A percentile compares a stretch with the other conserved stretches of the same genome.
These are phyloP conservation scores for Drosophila equinoxialis DNA, from an alignment of 1,140 invertebrate species.

Conservation along the genomic window DNA sequence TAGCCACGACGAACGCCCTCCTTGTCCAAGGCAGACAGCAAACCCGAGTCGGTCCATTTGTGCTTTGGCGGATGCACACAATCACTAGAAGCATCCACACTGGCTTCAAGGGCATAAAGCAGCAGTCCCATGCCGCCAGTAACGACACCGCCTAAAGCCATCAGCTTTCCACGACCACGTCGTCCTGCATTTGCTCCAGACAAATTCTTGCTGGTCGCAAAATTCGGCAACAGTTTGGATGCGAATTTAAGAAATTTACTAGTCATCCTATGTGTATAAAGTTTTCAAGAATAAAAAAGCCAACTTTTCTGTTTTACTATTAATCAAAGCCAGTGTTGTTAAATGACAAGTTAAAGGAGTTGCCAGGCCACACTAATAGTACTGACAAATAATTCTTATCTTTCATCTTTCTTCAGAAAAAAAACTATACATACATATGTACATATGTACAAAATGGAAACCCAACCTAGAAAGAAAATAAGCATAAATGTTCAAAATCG, in stretches of 20 bases:
- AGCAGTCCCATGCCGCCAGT: constrained; percentile 91
- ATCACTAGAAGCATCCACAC: constrained; percentile 91
- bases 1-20: constrained; percentile 94
- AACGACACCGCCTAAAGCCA: constrained; percentile 87
- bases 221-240: constrained; percentile 31
- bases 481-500: constrained; percentile 10
- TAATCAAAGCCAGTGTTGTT: constrained; percentile 3
- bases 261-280: constrained; percentile 26
- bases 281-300: constrained; percentile 7
- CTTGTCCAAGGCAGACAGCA: constrained; percentile 91
- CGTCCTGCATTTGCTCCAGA: neutral
- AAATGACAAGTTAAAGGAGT: neutral
- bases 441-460: constrained; percentile 16
- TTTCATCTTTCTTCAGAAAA: constrained; percentile 17
- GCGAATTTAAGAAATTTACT: constrained; percentile 38
- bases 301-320: neutral
- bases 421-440: too few species aligned
- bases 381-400: constrained; percentile 11
- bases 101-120: constrained; percentile 92
- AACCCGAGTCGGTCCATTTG: constrained; percentile 92
- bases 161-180: constrained; percentile 18
- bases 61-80: constrained; percentile 91
- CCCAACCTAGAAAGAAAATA: neutral
- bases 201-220: neutral
- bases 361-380: constrained; percentile 2